A percentile compares a stretch with the other conserved stretches of the same genome.
Evolutionary conservation across 2,113 vertebrate genomes (phyloP).

Genomic region (Mus spicilegus): DNA sequence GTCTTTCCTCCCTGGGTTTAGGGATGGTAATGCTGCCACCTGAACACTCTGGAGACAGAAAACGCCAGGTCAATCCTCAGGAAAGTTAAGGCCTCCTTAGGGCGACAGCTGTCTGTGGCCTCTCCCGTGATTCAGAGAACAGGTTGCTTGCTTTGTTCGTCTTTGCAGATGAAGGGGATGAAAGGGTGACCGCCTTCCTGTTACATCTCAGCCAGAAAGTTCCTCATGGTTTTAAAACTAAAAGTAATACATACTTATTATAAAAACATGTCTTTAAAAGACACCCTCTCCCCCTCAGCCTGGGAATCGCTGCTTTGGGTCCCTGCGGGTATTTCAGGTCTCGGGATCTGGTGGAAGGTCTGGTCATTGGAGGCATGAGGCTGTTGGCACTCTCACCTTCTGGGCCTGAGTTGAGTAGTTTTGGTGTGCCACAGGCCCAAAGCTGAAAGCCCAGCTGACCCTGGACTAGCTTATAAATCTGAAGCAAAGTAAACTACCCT

Average conservation of each 20-base stretch:
- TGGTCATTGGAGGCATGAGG: neutral
- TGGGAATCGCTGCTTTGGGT: neutral
- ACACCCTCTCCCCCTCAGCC: neutral
- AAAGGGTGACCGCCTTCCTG: neutral
- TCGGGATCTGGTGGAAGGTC: neutral
- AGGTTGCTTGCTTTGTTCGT: neutral
- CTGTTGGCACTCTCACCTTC: neutral
- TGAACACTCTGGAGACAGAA: neutral
- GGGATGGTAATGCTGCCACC: too few relatives aligned
- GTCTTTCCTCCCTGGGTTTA: neutral
- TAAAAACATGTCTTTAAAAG: neutral
- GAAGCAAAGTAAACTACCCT: neutral
- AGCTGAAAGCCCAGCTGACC: neutral
- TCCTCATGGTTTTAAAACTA: neutral
- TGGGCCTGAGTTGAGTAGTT: neutral
- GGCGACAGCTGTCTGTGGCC: neutral
- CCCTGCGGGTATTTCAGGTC: rapidly evolving
- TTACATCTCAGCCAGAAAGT: neutral
- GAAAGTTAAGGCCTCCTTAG: neutral
- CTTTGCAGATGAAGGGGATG: neutral
- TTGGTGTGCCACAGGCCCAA: neutral
- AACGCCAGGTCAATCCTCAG: neutral
- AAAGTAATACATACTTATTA: neutral
- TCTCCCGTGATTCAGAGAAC: neutral
- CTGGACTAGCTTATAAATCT: neutral